Evolutionary conservation across 2,888 invertebrate species (phyloP), one percentile per base, ranked within the genome.

Genomic region (Stenchaetothrips biformis): DNA sequence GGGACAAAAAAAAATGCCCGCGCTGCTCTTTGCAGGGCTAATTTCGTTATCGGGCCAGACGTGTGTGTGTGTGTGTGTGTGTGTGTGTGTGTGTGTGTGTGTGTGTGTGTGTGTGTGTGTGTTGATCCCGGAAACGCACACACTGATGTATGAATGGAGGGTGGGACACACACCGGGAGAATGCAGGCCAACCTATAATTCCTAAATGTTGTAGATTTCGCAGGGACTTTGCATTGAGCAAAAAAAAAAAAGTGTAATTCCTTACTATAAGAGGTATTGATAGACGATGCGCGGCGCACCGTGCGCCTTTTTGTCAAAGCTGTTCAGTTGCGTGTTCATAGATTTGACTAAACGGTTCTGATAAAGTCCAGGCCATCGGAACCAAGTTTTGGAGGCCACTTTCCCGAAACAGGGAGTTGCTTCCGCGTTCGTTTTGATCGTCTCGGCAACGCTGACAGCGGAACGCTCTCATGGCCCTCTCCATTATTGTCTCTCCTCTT

Each of bases 121-220:
- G 53, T 62, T 49, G 77, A 77, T 77, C 59, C 59, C 13, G 59
- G 16, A 59, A 59, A 59, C 59, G 13, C 59, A 59, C 59, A 59
- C 59, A 1, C 13, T 18, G 18, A 59, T 6, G 53, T 16, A 53
- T 7, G 53, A 2, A 53, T 16, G 53, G 13, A 18, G 16, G n/a
- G n/a, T n/a, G n/a, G n/a, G n/a, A n/a, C n/a, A n/a, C n/a, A n/a
- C n/a, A n/a, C n/a, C n/a, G n/a, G n/a, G n/a, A n/a, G n/a, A n/a
- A n/a, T n/a, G n/a, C n/a, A n/a, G n/a, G n/a, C n/a, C n/a, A n/a
- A n/a, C n/a, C n/a, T n/a, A n/a, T n/a, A n/a, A n/a, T n/a, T n/a
- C n/a, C n/a, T n/a, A n/a, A n/a, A n/a, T n/a, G n/a, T n/a, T n/a
- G n/a, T n/a, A n/a, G n/a, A n/a, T n/a, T n/a, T n/a, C n/a, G n/a